Conservation (phyloP, 2,888 invertebrate species). For the Caenorhabditis sinica region DNA sequence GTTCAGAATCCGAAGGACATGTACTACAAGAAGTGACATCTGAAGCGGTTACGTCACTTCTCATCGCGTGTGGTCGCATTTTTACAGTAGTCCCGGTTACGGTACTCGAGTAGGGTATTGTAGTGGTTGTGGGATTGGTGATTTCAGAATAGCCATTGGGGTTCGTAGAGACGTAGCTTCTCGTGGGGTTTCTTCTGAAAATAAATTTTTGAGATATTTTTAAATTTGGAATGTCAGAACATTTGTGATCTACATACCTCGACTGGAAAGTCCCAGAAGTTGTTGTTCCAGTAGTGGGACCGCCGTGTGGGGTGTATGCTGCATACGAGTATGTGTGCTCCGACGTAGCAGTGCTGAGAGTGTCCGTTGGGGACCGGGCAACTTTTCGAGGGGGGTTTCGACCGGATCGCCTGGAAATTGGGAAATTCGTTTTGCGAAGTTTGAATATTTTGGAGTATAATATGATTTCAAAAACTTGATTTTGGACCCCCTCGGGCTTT, state of each 20-base stretch:
- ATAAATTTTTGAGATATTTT: not conserved
- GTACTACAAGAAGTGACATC: constrained; percentile 55
- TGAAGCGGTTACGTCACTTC: constrained; percentile 43
- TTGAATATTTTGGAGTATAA: too few species aligned
- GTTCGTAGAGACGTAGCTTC: constrained; percentile 36
- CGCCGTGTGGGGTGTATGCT: constrained; percentile 40
- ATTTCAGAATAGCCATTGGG: constrained; percentile 67
- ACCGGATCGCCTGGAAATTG: constrained; percentile 34
- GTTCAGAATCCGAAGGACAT: constrained; percentile 64
- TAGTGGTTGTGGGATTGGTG: constrained; percentile 20
- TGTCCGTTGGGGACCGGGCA: constrained; percentile 40
- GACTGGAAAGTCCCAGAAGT: constrained; percentile 12
- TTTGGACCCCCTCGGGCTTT: too few species aligned
- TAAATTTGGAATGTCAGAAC: not conserved
- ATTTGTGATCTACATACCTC: not conserved
- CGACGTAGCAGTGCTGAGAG: constrained; percentile 46
- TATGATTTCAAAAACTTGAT: too few species aligned
- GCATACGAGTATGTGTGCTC: constrained; percentile 53
- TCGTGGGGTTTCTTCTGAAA: constrained; percentile 11
- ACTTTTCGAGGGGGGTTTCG: not conserved
- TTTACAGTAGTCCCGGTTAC: constrained; percentile 16
- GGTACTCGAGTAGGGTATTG: constrained; percentile 1
- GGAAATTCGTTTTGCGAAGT: too few species aligned
- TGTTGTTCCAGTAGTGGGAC: constrained; percentile 22
- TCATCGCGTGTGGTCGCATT: constrained; percentile 31